Conservation (phyloP, 2,888 invertebrate species). For the Drosophila histrio region DNA sequence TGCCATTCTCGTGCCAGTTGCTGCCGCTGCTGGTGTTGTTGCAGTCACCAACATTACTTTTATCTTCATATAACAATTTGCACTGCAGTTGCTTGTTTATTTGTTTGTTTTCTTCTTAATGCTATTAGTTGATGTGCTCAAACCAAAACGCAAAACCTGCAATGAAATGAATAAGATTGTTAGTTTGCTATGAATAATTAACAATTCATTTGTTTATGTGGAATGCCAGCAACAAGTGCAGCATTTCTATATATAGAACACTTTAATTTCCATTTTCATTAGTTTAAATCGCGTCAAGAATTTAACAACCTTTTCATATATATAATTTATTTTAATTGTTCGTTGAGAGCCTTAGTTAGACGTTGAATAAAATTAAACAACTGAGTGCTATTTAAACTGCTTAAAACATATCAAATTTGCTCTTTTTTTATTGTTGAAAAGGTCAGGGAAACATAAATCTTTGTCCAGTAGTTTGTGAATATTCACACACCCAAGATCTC, state of each 20-base stretch:
- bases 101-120: constrained; percentile 51
- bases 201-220: constrained; percentile 5
- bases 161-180: constrained; percentile 45
- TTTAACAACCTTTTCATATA: too few species aligned
- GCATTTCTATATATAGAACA: background rate
- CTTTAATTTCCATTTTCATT: constrained; percentile 1
- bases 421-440: background rate
- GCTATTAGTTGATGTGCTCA: constrained; percentile 68
- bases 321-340: too few species aligned
- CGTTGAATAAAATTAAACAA: too few species aligned
- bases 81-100: constrained; percentile 31
- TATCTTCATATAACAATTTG: constrained; percentile 54
- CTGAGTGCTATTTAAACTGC: background rate
- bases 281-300: background rate
- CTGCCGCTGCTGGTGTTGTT: constrained; percentile 39
- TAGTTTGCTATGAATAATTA: constrained; percentile 12
- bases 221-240: constrained; percentile 24
- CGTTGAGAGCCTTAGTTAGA: too few species aligned
- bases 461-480: too few species aligned
- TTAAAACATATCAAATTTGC: background rate
- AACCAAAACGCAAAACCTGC: constrained; percentile 75
- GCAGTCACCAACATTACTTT: constrained; percentile 45
- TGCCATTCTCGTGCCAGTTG: constrained; percentile 74
- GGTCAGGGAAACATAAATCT: too few species aligned
- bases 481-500: too few species aligned